Evolutionary conservation across 2,797 vertebrate species (phyloP).

Genomic region (Hippopotamyrus pictus): DNA sequence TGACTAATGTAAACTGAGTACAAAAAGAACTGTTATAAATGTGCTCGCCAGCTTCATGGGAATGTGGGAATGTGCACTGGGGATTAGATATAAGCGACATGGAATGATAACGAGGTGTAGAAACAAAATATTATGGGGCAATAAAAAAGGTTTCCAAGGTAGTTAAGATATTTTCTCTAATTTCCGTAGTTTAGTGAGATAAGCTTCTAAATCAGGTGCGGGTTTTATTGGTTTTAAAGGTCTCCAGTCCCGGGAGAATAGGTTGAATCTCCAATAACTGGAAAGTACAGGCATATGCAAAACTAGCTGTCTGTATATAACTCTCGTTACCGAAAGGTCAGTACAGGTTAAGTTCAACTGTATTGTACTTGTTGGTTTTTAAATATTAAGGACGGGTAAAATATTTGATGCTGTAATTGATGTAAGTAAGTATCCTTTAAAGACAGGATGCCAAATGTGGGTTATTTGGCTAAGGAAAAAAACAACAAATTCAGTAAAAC

Average conservation of each 20-base stretch:
- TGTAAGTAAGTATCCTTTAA: background rate
- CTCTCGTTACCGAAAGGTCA: background rate
- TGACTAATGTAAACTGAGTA: slow-evolving; percentile 33
- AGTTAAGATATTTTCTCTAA: slow-evolving; percentile 20
- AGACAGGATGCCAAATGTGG: background rate
- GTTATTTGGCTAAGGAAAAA: background rate
- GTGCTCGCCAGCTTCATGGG: slow-evolving; percentile 24
- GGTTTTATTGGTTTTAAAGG: slow-evolving; percentile 6
- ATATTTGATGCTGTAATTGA: background rate
- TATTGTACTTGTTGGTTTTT: background rate
- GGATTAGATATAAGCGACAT: slow-evolving; percentile 30
- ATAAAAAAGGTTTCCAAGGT: slow-evolving; percentile 33
- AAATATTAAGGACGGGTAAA: background rate
- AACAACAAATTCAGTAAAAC: background rate
- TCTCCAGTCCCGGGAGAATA: background rate
- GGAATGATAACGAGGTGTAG: slow-evolving; percentile 32
- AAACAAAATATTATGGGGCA: slow-evolving; percentile 31
- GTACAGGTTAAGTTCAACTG: background rate
- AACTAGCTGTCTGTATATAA: background rate
- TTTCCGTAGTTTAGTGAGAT: slow-evolving; percentile 16
- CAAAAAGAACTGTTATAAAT: slow-evolving; percentile 29
- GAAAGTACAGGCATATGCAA: background rate
- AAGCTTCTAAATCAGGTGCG: background rate
- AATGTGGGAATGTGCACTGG: slow-evolving; percentile 24
- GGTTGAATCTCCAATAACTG: background rate